These are phyloP conservation scores for Petrophora chlorosata DNA, from an alignment of 2,888 invertebrate species.

Conservation along the genomic window DNA sequence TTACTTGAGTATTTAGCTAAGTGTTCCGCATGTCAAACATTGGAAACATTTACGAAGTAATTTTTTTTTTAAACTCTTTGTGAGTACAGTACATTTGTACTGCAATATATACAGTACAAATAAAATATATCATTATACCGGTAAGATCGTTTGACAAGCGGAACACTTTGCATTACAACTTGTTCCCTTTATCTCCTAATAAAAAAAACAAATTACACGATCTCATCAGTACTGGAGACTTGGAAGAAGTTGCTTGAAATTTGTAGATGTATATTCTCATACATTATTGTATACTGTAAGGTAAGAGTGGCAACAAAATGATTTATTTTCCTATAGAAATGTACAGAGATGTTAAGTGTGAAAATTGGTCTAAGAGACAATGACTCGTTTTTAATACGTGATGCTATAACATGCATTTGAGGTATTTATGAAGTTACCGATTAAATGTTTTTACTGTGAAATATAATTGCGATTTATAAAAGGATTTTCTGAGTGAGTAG, in stretches of 20 bases:
- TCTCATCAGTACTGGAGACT: slow-evolving; percentile 54
- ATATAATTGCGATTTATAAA: slow-evolving; percentile 7
- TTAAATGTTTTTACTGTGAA: slow-evolving; percentile 6
- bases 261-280: slow-evolving; percentile 42
- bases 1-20: no score
- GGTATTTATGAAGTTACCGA: slow-evolving; percentile 17
- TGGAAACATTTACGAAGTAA: no score
- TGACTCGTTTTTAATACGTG: slow-evolving; percentile 3
- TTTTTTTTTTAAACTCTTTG: no score
- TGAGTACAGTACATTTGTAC: no score
- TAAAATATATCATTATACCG: no score
- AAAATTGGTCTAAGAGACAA: not conserved
- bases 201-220: slow-evolving; percentile 48
- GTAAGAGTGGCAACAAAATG: slow-evolving; percentile 31
- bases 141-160: slow-evolving; percentile 15
- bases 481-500: no score
- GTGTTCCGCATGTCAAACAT: no score
- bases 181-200: slow-evolving; percentile 21
- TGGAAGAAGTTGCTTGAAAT: slow-evolving; percentile 41
- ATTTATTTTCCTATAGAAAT: slow-evolving; percentile 40
- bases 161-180: slow-evolving; percentile 12
- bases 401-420: slow-evolving; percentile 4
- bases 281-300: slow-evolving; percentile 33
- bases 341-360: slow-evolving; percentile 30
- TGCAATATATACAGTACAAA: no score